Percentiles rank a stretch among this genome's conserved stretches.
Conservation (phyloP, 2,888 invertebrate genomes). For the Chironomus riparius region DNA sequence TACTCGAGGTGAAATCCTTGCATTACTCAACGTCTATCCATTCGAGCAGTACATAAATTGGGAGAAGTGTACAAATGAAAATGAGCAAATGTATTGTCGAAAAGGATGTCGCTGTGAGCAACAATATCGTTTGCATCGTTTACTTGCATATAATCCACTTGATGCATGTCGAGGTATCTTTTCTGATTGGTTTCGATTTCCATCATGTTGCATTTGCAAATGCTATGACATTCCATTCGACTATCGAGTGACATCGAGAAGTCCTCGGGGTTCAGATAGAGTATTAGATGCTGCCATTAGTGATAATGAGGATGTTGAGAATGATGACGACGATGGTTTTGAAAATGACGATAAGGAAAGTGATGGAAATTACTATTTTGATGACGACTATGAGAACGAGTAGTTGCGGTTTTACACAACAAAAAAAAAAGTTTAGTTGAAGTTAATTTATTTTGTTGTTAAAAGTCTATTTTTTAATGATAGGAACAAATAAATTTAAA, state of each 20-base stretch:
- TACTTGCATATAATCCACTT: constrained; percentile 83
- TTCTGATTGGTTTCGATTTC: constrained; percentile 91
- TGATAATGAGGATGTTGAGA: background rate
- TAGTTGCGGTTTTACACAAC: background rate
- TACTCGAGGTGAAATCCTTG: constrained; percentile 78
- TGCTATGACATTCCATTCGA: constrained; percentile 72
- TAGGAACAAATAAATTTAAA: background rate
- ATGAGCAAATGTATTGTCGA: constrained; percentile 84
- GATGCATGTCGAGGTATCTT: constrained; percentile 91
- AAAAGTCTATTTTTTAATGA: background rate
- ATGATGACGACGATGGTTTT: background rate
- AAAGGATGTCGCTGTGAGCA: constrained; percentile 76
- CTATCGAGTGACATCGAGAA: constrained; percentile 70
- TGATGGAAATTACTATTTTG: constrained; percentile 3
- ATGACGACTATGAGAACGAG: background rate
- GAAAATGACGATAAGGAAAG: constrained; percentile 4
- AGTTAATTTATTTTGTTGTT: background rate
- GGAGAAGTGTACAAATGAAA: constrained; percentile 83
- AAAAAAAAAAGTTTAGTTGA: background rate
- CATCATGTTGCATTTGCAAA: constrained; percentile 85
- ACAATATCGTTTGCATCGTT: constrained; percentile 77
- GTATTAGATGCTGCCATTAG: background rate
- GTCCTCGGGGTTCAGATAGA: constrained; percentile 43
- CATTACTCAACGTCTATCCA: constrained; percentile 80
- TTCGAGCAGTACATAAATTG: constrained; percentile 91